A percentile compares a stretch with the other conserved stretches of the same genome.
These are phyloP conservation scores for Gavia stellata DNA, from an alignment of 2,113 vertebrate species.

Conservation along the genomic window DNA sequence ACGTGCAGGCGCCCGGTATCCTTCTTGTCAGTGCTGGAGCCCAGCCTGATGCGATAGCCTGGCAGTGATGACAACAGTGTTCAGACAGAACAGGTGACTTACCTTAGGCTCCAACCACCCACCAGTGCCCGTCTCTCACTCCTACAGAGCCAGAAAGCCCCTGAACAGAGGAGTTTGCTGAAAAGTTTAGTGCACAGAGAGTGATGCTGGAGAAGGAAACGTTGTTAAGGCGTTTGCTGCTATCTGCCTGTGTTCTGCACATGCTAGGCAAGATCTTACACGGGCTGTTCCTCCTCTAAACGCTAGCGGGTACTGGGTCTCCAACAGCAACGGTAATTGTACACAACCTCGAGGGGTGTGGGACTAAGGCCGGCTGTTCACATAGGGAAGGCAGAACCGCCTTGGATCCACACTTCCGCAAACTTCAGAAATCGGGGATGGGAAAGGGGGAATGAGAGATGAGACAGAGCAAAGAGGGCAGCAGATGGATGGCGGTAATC, in stretches of 20 bases:
- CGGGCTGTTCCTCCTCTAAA: background rate
- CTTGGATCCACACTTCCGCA: background rate
- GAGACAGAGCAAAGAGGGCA: background rate
- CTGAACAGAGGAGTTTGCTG: background rate
- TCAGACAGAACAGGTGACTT: background rate
- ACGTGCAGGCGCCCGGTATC: slow-evolving; percentile 91
- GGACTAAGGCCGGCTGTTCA: background rate
- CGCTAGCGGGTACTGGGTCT: background rate
- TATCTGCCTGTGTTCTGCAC: background rate
- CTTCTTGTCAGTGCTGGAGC: slow-evolving; percentile 96
- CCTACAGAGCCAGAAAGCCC: background rate
- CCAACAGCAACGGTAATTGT: background rate
- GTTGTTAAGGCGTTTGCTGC: background rate
- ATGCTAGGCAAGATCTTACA: background rate
- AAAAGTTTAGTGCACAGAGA: background rate
- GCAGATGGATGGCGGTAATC: background rate
- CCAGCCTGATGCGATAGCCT: slow-evolving; percentile 92
- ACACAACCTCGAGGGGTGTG: background rate
- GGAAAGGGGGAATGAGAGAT: background rate
- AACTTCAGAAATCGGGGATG: background rate
- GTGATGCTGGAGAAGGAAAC: background rate
- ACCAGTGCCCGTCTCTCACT: fast-evolving
- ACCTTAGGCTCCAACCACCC: background rate
- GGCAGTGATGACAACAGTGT: background rate
- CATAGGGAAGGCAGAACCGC: background rate